Evolutionary conservation across 2,113 vertebrate species (phyloP).

Genomic region (Okapia johnstoni): DNA sequence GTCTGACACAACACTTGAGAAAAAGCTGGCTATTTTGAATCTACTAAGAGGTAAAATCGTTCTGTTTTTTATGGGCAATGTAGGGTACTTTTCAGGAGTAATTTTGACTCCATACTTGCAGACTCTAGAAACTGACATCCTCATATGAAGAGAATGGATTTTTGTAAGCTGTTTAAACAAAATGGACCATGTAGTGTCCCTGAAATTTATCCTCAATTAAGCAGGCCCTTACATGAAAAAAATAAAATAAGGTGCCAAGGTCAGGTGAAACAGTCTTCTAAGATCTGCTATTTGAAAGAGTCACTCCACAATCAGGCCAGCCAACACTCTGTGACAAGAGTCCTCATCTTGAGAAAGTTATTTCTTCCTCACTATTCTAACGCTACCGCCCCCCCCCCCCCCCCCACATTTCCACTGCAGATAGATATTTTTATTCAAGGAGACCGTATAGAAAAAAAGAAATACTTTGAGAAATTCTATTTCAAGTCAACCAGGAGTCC

Average conservation of each 20-base stretch:
- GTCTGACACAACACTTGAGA: background rate
- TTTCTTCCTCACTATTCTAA: background rate
- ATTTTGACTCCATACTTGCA: background rate
- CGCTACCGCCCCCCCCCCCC: background rate
- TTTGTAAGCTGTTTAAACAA: background rate
- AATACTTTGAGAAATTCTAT: background rate
- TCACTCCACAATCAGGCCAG: background rate
- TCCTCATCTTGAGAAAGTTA: background rate
- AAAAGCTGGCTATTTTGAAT: background rate
- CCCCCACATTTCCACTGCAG: background rate
- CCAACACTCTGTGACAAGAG: background rate
- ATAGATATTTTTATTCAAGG: background rate
- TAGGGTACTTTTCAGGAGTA: background rate
- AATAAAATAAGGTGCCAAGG: background rate
- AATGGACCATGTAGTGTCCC: background rate
- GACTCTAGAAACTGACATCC: background rate
- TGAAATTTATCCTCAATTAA: background rate
- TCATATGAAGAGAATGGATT: background rate
- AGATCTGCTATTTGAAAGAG: background rate
- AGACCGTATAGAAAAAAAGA: background rate
- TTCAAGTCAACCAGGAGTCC: background rate
- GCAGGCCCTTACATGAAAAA: background rate
- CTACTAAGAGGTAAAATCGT: background rate
- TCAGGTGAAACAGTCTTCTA: background rate
- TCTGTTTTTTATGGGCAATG: background rate